Conservation (phyloP, 2,113 vertebrate species). For the Riparia riparia region DNA sequence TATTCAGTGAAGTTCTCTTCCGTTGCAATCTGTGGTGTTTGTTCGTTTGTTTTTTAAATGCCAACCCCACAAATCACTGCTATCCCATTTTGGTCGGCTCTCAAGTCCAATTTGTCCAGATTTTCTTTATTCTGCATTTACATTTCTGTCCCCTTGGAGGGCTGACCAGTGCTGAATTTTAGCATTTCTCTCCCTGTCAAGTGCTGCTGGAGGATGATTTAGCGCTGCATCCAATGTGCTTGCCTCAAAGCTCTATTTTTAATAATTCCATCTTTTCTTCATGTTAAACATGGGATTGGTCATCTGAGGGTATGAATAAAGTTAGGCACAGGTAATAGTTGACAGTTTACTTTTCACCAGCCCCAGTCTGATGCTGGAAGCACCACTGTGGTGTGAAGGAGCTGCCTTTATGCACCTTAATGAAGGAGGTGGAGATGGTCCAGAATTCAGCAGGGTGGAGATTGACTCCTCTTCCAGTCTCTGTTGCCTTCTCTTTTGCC, state of each 20-base stretch:
- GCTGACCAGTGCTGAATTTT: neutral
- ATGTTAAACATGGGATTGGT: neutral
- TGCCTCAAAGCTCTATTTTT: conserved; percentile 1
- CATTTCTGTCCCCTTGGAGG: neutral
- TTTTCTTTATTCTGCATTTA: neutral
- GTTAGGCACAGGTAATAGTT: neutral
- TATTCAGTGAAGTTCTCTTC: neutral
- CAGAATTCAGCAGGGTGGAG: neutral
- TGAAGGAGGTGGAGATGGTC: neutral
- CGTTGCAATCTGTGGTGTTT: neutral
- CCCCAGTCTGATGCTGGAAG: neutral
- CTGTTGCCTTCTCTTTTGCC: neutral
- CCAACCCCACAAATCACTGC: neutral
- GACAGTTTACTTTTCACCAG: neutral
- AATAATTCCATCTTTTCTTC: conserved; percentile 34
- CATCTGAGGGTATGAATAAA: neutral
- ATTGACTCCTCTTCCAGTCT: neutral
- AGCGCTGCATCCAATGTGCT: neutral
- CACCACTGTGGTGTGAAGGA: neutral
- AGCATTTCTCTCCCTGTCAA: neutral
- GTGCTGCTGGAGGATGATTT: neutral
- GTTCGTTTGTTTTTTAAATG: neutral
- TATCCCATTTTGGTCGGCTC: neutral
- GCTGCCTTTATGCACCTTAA: neutral
- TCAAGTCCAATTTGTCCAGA: neutral